Conservation (phyloP, 2,113 vertebrate genomes). For the Nyctibius bracteatus region DNA sequence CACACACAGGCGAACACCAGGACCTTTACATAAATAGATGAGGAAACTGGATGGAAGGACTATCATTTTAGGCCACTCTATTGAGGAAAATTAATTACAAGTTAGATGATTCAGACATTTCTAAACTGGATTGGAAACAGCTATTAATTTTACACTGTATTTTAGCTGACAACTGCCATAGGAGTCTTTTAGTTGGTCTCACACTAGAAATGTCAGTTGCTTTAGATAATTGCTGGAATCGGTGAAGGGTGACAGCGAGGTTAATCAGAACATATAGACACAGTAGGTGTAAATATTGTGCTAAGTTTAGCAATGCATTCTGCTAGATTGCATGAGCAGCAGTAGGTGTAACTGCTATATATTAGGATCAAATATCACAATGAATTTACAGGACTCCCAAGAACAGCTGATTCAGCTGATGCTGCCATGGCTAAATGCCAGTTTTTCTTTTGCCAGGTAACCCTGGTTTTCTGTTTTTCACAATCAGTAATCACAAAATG, state of each 20-base stretch:
- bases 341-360: not conserved
- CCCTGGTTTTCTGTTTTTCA: not conserved
- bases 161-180: not conserved
- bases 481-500: not conserved
- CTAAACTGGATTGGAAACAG: not conserved
- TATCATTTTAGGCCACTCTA: not conserved
- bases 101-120: not conserved
- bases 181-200: not conserved
- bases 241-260: not conserved
- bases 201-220: not conserved
- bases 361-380: not conserved
- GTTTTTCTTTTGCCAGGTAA: not conserved
- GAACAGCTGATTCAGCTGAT: not conserved
- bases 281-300: not conserved
- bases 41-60: not conserved
- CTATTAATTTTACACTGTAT: not conserved
- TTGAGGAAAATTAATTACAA: not conserved
- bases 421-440: not conserved
- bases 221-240: not conserved
- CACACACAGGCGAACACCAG: not conserved
- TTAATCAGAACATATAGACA: conserved; percentile 12
- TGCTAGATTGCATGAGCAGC: not conserved
- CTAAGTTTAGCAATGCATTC: conserved; percentile 52
- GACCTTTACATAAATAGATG: not conserved
- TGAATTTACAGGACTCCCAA: conserved; percentile 15